A percentile compares a stretch with the other conserved stretches of the same genome.
These are phyloP conservation scores for Microtus oregoni DNA, from an alignment of 2,113 vertebrate species.

Conservation along the genomic window DNA sequence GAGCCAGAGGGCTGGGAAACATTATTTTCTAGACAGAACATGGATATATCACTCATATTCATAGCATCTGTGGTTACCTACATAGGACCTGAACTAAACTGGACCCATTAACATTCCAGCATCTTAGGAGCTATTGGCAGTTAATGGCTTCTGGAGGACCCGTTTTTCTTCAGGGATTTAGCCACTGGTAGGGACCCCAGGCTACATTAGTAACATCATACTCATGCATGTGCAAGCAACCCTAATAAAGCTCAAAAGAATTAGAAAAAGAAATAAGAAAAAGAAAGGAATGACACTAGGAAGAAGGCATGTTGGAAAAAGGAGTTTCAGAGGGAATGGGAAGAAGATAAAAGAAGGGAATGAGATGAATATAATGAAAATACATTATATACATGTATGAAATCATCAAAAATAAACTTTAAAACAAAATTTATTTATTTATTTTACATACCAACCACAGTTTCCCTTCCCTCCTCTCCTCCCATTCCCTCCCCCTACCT, in stretches of 20 bases:
- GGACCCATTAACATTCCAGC: neutral
- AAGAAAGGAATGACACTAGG: neutral
- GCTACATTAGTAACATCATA: neutral
- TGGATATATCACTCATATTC: neutral
- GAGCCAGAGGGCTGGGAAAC: neutral
- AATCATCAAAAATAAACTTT: neutral
- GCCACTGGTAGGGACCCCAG: neutral
- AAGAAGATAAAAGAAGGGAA: neutral
- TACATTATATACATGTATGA: neutral
- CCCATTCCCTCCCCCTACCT: no score
- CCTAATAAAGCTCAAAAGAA: neutral
- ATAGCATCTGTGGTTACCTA: neutral
- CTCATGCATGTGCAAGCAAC: neutral
- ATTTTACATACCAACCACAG: no score
- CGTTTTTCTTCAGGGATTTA: neutral
- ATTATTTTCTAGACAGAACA: neutral
- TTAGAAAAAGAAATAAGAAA: neutral
- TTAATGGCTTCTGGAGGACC: neutral
- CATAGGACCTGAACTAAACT: neutral
- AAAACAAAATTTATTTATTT: neutral
- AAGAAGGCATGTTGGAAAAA: no score
- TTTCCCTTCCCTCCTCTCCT: no score
- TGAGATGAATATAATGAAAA: neutral
- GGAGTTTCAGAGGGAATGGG: neutral
- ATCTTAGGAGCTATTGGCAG: neutral